phyloP scores from a whole-genome alignment of 1,140 invertebrate species.

The Heliconius hewitsoni region DNA sequence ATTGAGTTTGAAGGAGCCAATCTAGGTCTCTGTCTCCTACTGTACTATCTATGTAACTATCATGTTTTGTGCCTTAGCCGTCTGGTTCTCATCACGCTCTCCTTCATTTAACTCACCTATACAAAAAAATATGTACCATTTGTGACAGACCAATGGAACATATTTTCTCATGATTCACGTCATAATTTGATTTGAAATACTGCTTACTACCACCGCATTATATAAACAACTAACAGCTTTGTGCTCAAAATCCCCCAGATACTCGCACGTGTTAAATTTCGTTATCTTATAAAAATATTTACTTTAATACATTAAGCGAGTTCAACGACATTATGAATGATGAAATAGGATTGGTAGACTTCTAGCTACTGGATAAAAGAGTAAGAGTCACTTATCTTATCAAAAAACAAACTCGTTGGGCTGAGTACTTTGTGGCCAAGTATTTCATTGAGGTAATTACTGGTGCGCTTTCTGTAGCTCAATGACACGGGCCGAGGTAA shows the following conservation, averaged over 20 bases:
- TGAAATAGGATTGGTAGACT: constrained; percentile 32
- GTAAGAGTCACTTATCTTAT: constrained; percentile 41
- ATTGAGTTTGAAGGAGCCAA: too few relatives aligned
- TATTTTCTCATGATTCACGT: constrained; percentile 22
- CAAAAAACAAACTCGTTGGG: constrained; percentile 38
- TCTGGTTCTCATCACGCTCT: too few relatives aligned
- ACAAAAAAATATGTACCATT: background rate
- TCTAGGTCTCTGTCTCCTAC: too few relatives aligned
- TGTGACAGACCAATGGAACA: background rate
- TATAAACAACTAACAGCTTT: constrained; percentile 24
- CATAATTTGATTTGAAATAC: constrained; percentile 15
- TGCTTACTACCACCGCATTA: constrained; percentile 12
- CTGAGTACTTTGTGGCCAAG: constrained; percentile 16
- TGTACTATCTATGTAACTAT: too few relatives aligned
- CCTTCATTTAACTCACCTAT: background rate
- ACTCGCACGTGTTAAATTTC: constrained; percentile 38
- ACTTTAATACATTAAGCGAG: constrained; percentile 28
- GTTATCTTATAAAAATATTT: constrained; percentile 40
- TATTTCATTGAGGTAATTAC: constrained; percentile 37
- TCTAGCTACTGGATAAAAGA: constrained; percentile 1
- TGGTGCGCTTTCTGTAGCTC: constrained; percentile 34
- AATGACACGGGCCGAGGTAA: constrained; percentile 49
- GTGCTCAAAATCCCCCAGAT: constrained; percentile 35
- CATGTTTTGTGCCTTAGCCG: too few relatives aligned
- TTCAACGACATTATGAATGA: constrained; percentile 39